phyloP scores from a whole-genome alignment of 1,140 invertebrate species.

The Trichogramma pretiosum region DNA sequence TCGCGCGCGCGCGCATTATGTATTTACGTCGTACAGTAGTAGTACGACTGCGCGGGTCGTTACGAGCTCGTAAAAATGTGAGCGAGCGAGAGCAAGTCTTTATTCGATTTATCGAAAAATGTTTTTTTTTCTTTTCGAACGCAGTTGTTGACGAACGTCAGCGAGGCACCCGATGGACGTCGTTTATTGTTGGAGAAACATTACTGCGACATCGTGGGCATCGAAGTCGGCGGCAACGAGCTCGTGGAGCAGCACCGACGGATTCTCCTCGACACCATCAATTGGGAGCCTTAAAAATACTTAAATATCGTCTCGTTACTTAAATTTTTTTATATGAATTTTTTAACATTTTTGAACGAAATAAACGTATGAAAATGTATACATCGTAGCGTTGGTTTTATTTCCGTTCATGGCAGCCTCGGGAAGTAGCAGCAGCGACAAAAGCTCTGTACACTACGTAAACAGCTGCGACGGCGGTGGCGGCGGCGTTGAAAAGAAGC shows the following conservation, averaged over 20 bases:
- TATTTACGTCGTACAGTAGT: background rate
- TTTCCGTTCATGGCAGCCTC: no score
- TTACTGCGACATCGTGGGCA: constrained; percentile 18
- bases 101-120: no score
- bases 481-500: background rate
- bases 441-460: no score
- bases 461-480: background rate
- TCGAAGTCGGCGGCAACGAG: constrained; percentile 14
- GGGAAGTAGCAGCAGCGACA: no score
- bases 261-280: constrained; percentile 23
- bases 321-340: no score
- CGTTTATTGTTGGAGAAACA: constrained; percentile 3
- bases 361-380: no score
- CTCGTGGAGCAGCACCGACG: constrained; percentile 17
- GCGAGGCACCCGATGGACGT: constrained; percentile 20
- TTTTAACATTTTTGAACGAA: no score
- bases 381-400: no score
- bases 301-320: constrained; percentile 1
- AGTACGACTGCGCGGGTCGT: background rate
- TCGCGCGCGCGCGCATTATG: background rate
- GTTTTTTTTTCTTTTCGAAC: constrained; percentile 5
- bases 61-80: background rate
- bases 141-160: constrained; percentile 25
- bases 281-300: constrained; percentile 17
- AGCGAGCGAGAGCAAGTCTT: background rate